Base-by-base conservation (phyloP, 2,797 vertebrate genomes). In the Fistularia commersonii region DNA sequence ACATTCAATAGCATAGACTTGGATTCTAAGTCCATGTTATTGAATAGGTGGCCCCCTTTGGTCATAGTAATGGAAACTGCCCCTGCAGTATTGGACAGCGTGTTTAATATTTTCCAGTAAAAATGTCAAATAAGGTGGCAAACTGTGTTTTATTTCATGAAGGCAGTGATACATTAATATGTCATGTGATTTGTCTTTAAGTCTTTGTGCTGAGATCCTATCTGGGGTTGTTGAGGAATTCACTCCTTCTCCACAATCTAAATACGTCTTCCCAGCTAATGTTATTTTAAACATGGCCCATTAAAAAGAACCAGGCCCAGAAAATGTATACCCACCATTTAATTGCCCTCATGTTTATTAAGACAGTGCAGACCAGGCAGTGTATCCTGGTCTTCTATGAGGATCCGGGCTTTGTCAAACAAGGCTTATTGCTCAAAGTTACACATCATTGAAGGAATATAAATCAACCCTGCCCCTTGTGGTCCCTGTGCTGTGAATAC, bases 381-480 rank as follows among this genome's bases (percentile, higher is more conserved):
- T 36, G 52, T 63, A 61, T 69, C 51, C 61, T 45, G 52, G 12
- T 58, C 54, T 57, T 53, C 48, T 50, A 64, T 69, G 61, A 63
- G 72, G 55, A 64, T 61, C 53, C 45, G 23, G 46, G 60, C 11
- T 49, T 54, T 77, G 79, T 74, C 73, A 76, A 80, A 76, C 65
- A 66, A 0, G n/a, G 60, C 61, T 7, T 23, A 23, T 23, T 23
- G 65, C 59, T 71, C 48, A 70, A 69, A 70, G 59, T 57, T 61
- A 45, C 46, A 70, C 23, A 74, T 63, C 49, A 41, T 44, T 23
- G 44, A 11, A 53, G 46, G 58, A 74, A 57, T 76, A 49, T 76
- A 66, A 83, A 72, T 77, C 78, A 74, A 73, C 67, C 67, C 63
- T 74, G 74, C 74, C 74, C 72, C 77, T 66, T 80, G 73, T 74